Evolutionary conservation across 2,113 vertebrate genomes (phyloP).

Genomic region (Pao palembangensis): DNA sequence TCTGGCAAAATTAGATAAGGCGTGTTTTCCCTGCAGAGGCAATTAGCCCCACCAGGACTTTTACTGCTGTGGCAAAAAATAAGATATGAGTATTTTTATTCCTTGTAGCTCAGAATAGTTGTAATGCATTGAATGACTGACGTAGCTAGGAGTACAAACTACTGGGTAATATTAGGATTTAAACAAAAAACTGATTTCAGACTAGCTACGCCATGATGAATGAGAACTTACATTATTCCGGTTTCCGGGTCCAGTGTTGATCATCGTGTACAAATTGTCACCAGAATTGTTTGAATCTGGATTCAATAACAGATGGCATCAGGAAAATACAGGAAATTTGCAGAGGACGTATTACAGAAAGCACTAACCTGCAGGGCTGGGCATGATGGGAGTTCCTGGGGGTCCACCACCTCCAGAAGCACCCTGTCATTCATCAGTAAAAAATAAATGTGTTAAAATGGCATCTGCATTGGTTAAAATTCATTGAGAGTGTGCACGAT

Average conservation of each 20-base stretch:
- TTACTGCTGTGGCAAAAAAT: no score
- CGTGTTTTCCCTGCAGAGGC: neutral
- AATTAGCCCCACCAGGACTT: neutral
- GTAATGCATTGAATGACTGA: no score
- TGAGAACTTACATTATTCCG: constrained; percentile 89
- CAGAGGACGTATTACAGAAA: no score
- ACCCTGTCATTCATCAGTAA: constrained; percentile 74
- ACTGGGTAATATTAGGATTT: neutral
- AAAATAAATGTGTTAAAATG: constrained; percentile 7
- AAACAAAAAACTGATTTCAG: neutral
- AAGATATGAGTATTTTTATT: no score
- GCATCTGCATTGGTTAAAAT: neutral
- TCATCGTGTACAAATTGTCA: constrained; percentile 99
- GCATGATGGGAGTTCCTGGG: constrained; percentile 98
- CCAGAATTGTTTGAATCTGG: constrained; percentile 99
- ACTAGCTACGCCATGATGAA: neutral
- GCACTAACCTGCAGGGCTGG: constrained; percentile 91
- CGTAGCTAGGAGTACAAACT: neutral
- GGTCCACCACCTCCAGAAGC: constrained; percentile 94
- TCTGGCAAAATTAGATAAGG: neutral
- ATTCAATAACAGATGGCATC: neutral
- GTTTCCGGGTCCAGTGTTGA: constrained; percentile 96
- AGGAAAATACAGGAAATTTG: neutral
- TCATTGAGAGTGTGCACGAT: neutral
- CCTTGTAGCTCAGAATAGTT: no score